phyloP scores from a whole-genome alignment of 2,888 invertebrate species.

The Watsonalla binaria region DNA sequence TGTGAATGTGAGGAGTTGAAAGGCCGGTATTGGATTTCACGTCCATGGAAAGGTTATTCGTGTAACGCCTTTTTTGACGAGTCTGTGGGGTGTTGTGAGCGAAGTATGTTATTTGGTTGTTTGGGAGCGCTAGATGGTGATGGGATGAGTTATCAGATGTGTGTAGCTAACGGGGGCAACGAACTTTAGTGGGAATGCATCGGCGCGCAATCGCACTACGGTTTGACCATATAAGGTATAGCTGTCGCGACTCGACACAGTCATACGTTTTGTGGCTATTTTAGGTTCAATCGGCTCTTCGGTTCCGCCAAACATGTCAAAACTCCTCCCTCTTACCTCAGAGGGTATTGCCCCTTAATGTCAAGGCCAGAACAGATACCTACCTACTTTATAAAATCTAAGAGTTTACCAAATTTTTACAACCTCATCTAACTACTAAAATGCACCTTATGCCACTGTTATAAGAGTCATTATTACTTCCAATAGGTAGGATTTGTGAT shows the following conservation, averaged over 20 bases:
- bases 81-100: constrained; percentile 18
- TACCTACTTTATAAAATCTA: not conserved
- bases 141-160: constrained; percentile 41
- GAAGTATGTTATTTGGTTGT: constrained; percentile 15
- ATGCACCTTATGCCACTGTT: constrained; percentile 16
- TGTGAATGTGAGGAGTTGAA: constrained; percentile 26
- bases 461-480: constrained; percentile 19
- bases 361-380: constrained; percentile 48
- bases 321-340: constrained; percentile 20
- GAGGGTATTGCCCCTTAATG: constrained; percentile 55
- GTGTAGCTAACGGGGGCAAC: constrained; percentile 57
- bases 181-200: constrained; percentile 63
- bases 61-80: constrained; percentile 73
- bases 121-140: constrained; percentile 17
- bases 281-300: constrained; percentile 40
- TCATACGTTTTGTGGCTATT: constrained; percentile 56
- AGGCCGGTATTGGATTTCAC: constrained; percentile 74
- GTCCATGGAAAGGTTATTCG: constrained; percentile 62
- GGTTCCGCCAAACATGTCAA: constrained; percentile 24
- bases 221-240: constrained; percentile 75
- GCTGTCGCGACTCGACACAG: constrained; percentile 48
- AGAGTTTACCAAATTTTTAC: not conserved
- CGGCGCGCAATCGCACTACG: constrained; percentile 70
- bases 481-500: not conserved
- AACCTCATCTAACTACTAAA: constrained; percentile 9